Evolutionary conservation across 2,797 vertebrate genomes (phyloP).

Genomic region (Sebastes iracundus): DNA sequence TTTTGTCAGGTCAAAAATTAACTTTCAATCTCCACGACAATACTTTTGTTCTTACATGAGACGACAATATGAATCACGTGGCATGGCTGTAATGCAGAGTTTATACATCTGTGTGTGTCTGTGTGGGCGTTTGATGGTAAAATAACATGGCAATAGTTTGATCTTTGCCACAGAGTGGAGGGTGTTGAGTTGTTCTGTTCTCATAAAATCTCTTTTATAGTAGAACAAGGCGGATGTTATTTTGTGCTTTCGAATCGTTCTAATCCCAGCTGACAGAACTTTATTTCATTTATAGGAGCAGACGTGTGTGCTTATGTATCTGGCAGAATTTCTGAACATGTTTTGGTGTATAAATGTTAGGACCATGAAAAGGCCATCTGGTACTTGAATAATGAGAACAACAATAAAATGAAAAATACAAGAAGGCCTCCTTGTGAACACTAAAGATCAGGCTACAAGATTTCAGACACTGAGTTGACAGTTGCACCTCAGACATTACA

Average conservation of each 20-base stretch:
- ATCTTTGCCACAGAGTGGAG: conserved; percentile 39
- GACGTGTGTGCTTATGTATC: conserved; percentile 39
- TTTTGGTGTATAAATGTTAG: conserved; percentile 14
- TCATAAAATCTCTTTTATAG: conserved; percentile 70
- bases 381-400: not conserved
- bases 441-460: not conserved
- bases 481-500: conserved; percentile 36
- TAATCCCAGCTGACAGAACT: conserved; percentile 55
- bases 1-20: not conserved
- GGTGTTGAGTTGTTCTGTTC: conserved; percentile 37
- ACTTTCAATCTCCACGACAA: not conserved
- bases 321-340: conserved; percentile 18
- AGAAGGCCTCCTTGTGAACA: not conserved
- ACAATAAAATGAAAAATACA: conserved; percentile 12
- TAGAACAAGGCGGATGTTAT: conserved; percentile 59
- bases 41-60: not conserved
- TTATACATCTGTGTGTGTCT: not conserved
- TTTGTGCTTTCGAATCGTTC: conserved; percentile 63
- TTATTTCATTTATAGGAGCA: conserved; percentile 60
- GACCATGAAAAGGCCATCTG: not conserved
- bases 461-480: conserved; percentile 24
- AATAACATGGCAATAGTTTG: conserved; percentile 45
- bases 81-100: not conserved
- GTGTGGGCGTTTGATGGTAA: conserved; percentile 17
- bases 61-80: conserved; percentile 1